phyloP scores from a whole-genome alignment of 2,888 invertebrate genomes.

The Cyaniris semiargus region DNA sequence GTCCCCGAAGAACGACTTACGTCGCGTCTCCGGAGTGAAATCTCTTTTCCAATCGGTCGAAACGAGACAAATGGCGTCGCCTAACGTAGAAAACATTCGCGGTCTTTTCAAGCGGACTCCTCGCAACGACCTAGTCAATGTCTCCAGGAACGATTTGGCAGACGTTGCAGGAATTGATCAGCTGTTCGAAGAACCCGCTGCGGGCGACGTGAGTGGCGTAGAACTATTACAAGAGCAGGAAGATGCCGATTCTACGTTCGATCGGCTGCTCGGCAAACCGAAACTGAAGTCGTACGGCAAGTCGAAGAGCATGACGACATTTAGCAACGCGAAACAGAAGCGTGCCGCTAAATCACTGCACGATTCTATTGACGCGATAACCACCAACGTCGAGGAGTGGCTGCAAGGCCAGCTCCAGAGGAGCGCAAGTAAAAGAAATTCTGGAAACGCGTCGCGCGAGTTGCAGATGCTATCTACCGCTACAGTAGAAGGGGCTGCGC shows the following conservation, averaged over 20 bases:
- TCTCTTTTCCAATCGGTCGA: constrained; percentile 47
- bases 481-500: constrained; percentile 53
- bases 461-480: constrained; percentile 54
- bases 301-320: constrained; percentile 55
- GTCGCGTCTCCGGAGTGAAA: constrained; percentile 52
- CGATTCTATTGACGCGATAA: constrained; percentile 49
- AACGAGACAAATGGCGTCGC: constrained; percentile 55
- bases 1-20: constrained; percentile 55
- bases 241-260: constrained; percentile 52
- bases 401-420: constrained; percentile 53
- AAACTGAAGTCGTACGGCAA: constrained; percentile 55
- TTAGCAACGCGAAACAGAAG: constrained; percentile 42
- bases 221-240: constrained; percentile 56
- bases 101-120: constrained; percentile 55
- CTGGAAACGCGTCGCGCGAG: constrained; percentile 45
- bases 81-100: constrained; percentile 63
- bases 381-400: constrained; percentile 58
- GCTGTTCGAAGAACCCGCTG: constrained; percentile 47
- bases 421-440: constrained; percentile 37
- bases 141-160: constrained; percentile 57
- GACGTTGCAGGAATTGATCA: constrained; percentile 60
- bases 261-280: constrained; percentile 56
- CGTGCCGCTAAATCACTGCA: constrained; percentile 51
- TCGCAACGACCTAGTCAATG: constrained; percentile 58
- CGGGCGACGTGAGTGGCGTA: constrained; percentile 61